Evolutionary conservation across 1,140 invertebrate species (phyloP), one percentile per base, ranked within the genome.

Genomic region (Drosophila novamexicana): DNA sequence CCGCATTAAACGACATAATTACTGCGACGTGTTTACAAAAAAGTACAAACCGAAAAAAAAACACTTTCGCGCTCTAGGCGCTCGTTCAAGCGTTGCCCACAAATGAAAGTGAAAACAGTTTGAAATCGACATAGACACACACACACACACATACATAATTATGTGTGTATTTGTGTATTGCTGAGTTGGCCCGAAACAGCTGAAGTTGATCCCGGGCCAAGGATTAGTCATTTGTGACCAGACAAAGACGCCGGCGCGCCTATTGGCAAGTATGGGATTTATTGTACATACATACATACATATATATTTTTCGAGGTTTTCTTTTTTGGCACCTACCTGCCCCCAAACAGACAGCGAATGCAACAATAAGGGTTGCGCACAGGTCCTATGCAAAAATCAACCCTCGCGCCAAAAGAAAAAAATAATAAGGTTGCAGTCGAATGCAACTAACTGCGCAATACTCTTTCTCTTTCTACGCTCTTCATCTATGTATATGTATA

Each of bases 21-120:
- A 70, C 14, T 63, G 9, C 56, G 66, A 77, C 77, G 61, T 56
- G 50, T 37, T 40, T 53, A 73, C 42, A 57, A 40, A 52, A 49
- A 29, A 29, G 18, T 29, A 44, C 6, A 42, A 79, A 29, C 22
- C 44, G 18, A 18, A 22, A 56, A 65, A 63, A 59, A 84, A 81
- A 86, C 75, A 88, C 83, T 86, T 88, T 88, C 79, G 64, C 82
- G 61, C 52, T 73, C 1, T 18, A 14, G 44, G 70, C 59, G 62
- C 9, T 73, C 50, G 70, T 82, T 86, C 66, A 77, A 71, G 79
- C 84, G 77, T 75, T 67, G 44, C 45, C 47, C 54, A 14, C 63
- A 40, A 86, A 88, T 37, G 83, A 86, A 88, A 86, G 83, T 86
- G 83, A 86, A 86, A 86, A 74, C 39, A 77, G 76, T 74, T 77